A percentile compares a stretch with the other conserved stretches of the same genome.
Evolutionary conservation across 2,113 vertebrate species (phyloP).

Genomic region (Cyanoderma ruficeps): DNA sequence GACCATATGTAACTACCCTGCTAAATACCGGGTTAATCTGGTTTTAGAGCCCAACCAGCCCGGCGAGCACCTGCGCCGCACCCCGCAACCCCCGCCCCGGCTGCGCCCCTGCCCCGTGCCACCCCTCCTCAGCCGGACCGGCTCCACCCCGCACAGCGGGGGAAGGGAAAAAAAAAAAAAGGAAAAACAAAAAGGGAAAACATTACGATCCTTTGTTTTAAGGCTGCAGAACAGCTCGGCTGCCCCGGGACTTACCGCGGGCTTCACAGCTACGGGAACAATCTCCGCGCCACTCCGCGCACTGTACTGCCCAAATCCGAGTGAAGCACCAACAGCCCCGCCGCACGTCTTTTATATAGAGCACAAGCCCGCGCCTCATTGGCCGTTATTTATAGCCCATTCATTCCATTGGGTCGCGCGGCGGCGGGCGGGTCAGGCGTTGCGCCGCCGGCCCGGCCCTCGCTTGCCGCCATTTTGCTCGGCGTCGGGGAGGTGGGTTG

Average conservation of each 20-base stretch:
- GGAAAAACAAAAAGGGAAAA: fast-evolving
- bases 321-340: fast-evolving
- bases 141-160: background rate
- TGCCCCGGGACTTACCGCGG: slow-evolving; percentile 52
- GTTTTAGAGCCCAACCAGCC: background rate
- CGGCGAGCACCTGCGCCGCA: background rate
- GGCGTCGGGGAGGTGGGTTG: background rate
- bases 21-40: slow-evolving; percentile 33
- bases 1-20: slow-evolving; percentile 35
- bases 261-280: background rate
- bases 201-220: background rate
- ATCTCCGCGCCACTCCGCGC: fast-evolving
- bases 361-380: slow-evolving; percentile 71
- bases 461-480: slow-evolving; percentile 18
- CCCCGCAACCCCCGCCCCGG: background rate
- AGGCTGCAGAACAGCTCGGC: background rate
- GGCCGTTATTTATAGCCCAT: slow-evolving; percentile 87
- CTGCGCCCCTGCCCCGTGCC: background rate
- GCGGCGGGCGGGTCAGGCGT: background rate
- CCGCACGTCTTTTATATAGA: slow-evolving; percentile 80
- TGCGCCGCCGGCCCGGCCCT: background rate
- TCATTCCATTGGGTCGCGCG: slow-evolving; percentile 82
- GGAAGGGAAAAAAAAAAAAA: fast-evolving
- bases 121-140: background rate
- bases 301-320: background rate